Evolutionary conservation across 2,888 invertebrate species (phyloP).

Genomic region (Eupithecia exiguata): DNA sequence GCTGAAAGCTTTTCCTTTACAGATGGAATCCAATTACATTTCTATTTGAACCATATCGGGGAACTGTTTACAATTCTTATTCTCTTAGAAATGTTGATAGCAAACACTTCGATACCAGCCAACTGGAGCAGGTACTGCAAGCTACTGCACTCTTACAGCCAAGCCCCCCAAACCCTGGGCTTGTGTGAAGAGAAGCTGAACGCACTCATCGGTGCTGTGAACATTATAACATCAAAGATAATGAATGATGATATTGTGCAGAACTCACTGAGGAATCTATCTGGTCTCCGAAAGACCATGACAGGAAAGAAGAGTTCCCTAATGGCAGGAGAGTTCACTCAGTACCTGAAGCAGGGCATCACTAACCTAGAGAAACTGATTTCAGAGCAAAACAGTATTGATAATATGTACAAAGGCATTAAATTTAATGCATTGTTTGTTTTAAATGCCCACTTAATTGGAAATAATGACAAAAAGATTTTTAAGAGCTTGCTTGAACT

Average conservation of each 20-base stretch:
- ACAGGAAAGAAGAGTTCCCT: constrained; percentile 74
- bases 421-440: constrained; percentile 88
- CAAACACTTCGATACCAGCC: constrained; percentile 63
- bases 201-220: constrained; percentile 88
- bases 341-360: constrained; percentile 86
- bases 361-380: constrained; percentile 84
- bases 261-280: constrained; percentile 74
- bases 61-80: constrained; percentile 87
- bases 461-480: constrained; percentile 89
- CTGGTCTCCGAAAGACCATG: constrained; percentile 72
- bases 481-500: constrained; percentile 89
- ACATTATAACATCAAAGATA: constrained; percentile 86
- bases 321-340: constrained; percentile 85
- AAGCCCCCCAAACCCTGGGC: constrained; percentile 85
- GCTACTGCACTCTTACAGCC: constrained; percentile 87
- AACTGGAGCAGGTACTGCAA: constrained; percentile 92
- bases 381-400: constrained; percentile 79
- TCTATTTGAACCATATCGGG: constrained; percentile 83
- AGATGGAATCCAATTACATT: constrained; percentile 79
- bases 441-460: constrained; percentile 88
- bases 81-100: constrained; percentile 85
- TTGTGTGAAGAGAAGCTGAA: constrained; percentile 85
- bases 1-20: constrained; percentile 43
- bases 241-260: constrained; percentile 89
- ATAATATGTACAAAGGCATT: constrained; percentile 84